A percentile compares a stretch with the other conserved stretches of the same genome.
Evolutionary conservation across 2,888 invertebrate genomes (phyloP).

Genomic region (Torymus texanus): DNA sequence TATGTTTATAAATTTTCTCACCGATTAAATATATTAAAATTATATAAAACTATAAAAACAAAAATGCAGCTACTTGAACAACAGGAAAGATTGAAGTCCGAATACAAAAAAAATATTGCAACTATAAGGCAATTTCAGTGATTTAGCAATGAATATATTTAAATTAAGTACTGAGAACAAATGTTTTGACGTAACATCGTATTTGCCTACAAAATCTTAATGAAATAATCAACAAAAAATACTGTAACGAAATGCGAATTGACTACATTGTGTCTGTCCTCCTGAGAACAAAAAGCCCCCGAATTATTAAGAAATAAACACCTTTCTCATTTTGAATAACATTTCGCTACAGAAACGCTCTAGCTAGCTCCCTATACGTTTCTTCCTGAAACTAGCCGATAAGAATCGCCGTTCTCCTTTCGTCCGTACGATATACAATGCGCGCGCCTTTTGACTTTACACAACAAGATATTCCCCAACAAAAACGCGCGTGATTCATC

Average conservation of each 20-base stretch:
- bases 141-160: no score
- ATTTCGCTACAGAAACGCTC: slow-evolving; percentile 11
- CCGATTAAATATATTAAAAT: no score
- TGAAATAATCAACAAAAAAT: slow-evolving; percentile 17
- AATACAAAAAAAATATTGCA: no score
- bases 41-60: no score
- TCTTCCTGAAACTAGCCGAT: slow-evolving; percentile 35
- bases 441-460: slow-evolving; percentile 7
- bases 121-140: no score
- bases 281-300: not conserved
- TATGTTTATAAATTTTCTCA: no score
- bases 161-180: slow-evolving; percentile 17
- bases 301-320: slow-evolving; percentile 17
- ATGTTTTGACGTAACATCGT: slow-evolving; percentile 5
- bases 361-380: not conserved
- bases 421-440: not conserved
- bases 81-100: no score
- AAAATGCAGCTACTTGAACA: no score
- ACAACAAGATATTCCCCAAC: not conserved
- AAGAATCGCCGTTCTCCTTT: slow-evolving; percentile 37
- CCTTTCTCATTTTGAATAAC: slow-evolving; percentile 36
- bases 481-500: slow-evolving; percentile 41
- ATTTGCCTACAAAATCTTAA: slow-evolving; percentile 7
- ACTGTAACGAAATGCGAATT: not conserved
- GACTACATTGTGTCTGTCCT: slow-evolving; percentile 2